Percentiles rank a stretch among this genome's conserved stretches.
phyloP scores from a whole-genome alignment of 2,797 vertebrate genomes.

The Pygocentrus nattereri region DNA sequence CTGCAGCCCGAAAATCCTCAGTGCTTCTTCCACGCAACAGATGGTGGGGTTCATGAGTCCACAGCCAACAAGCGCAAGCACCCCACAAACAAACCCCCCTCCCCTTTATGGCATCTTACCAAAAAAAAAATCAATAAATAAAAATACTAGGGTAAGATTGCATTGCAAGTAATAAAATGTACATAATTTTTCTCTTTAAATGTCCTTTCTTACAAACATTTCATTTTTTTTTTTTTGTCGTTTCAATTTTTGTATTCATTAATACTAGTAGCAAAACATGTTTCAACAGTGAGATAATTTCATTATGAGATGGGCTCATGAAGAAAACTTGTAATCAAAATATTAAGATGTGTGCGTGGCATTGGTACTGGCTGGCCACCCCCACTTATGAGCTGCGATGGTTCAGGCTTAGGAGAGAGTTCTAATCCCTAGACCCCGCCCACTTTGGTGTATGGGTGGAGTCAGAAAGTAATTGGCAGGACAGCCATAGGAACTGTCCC shows the following conservation, averaged over 20 bases:
- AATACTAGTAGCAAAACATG: conserved; percentile 81
- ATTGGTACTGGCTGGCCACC: conserved; percentile 72
- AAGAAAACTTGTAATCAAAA: conserved; percentile 77
- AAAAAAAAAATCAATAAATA: conserved; percentile 68
- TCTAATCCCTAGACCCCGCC: conserved; percentile 67
- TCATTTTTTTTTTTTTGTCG: conserved; percentile 58
- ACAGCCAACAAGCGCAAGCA: conserved; percentile 51
- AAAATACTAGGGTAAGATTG: conserved; percentile 75
- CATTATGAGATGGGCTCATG: conserved; percentile 73
- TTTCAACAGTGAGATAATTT: conserved; percentile 71
- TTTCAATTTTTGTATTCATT: conserved; percentile 66
- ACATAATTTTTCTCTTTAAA: conserved; percentile 66
- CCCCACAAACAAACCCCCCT: conserved; percentile 38
- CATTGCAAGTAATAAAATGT: conserved; percentile 71
- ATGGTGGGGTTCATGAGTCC: conserved; percentile 50
- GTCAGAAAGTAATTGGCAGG: conserved; percentile 70
- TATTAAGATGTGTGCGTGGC: conserved; percentile 74
- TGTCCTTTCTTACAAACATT: conserved; percentile 67
- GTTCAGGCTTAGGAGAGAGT: conserved; percentile 71
- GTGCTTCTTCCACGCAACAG: conserved; percentile 36
- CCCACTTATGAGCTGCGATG: conserved; percentile 69
- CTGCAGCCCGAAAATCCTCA: conserved; percentile 31
- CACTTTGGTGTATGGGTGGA: conserved; percentile 69
- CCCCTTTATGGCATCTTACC: conserved; percentile 67
- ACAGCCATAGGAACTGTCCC: conserved; percentile 63